phyloP scores from a whole-genome alignment of 2,888 invertebrate species.

The Alentia gelatinosa region DNA sequence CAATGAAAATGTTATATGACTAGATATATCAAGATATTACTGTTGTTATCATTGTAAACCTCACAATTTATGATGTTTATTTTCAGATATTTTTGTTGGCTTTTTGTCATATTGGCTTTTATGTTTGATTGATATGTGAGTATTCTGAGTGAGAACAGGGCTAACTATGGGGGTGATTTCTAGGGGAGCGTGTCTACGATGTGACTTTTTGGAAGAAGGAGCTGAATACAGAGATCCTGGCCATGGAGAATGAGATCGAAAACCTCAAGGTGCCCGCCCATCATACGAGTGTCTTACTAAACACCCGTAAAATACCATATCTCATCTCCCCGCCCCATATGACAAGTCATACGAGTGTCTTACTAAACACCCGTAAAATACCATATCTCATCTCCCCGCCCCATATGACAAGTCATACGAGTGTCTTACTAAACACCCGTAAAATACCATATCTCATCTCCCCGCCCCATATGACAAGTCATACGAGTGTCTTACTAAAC shows the following conservation, averaged over 20 bases:
- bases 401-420: too few species aligned
- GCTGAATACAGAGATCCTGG: slow-evolving; percentile 89
- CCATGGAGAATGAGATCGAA: slow-evolving; percentile 90
- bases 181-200: slow-evolving; percentile 90
- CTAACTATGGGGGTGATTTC: too few species aligned
- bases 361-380: background rate
- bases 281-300: background rate
- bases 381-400: background rate
- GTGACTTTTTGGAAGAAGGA: slow-evolving; percentile 96
- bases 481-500: background rate
- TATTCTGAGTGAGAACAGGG: too few species aligned
- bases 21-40: too few species aligned
- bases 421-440: background rate
- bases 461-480: too few species aligned
- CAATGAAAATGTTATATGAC: too few species aligned
- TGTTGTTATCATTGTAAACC: too few species aligned
- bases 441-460: background rate
- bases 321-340: background rate
- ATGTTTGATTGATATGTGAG: too few species aligned
- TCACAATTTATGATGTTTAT: too few species aligned
- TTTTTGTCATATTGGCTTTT: too few species aligned
- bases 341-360: background rate
- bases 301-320: background rate
- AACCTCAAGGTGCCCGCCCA: slow-evolving; percentile 85
- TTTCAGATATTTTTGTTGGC: too few species aligned